A percentile compares a stretch with the other conserved stretches of the same genome.
These are phyloP conservation scores for Drosophila gunungcola DNA, from an alignment of 1,140 invertebrate species.

Conservation along the genomic window DNA sequence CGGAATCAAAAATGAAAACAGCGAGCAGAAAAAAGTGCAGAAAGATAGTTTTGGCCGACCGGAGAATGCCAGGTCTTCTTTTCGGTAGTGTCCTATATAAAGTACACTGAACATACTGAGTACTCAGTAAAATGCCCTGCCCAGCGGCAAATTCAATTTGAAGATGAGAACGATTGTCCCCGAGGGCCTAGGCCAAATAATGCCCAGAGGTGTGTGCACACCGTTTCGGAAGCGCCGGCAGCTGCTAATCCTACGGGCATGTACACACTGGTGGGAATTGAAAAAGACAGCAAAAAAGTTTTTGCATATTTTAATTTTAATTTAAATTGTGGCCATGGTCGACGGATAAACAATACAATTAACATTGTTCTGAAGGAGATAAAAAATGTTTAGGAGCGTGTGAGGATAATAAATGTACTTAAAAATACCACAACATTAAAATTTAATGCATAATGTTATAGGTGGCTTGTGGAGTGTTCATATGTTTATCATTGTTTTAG, in stretches of 20 bases:
- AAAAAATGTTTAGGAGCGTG: not conserved
- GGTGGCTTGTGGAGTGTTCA: too few species aligned
- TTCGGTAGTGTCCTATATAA: not conserved
- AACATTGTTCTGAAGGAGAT: not conserved
- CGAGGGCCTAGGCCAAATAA: conserved; percentile 5
- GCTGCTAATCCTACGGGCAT: not conserved
- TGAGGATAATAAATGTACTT: too few species aligned
- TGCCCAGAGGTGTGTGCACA: conserved; percentile 18
- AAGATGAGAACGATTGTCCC: not conserved
- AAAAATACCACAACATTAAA: not conserved
- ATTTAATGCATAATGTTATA: not conserved
- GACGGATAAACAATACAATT: conserved; percentile 7
- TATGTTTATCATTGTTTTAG: too few species aligned
- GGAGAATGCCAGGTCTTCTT: conserved; percentile 5
- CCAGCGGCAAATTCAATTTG: conserved; percentile 25
- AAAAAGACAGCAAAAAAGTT: not conserved
- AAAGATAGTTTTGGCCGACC: not conserved
- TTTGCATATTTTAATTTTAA: conserved; percentile 5
- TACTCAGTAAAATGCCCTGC: not conserved
- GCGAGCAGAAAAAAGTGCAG: conserved; percentile 13
- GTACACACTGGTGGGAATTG: conserved; percentile 1
- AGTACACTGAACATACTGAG: not conserved
- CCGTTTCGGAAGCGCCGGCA: conserved; percentile 1
- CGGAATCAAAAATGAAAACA: conserved; percentile 44
- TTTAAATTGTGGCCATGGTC: not conserved